Base-by-base conservation (phyloP, 2,888 invertebrate species). In the Deilephila porcellus region DNA sequence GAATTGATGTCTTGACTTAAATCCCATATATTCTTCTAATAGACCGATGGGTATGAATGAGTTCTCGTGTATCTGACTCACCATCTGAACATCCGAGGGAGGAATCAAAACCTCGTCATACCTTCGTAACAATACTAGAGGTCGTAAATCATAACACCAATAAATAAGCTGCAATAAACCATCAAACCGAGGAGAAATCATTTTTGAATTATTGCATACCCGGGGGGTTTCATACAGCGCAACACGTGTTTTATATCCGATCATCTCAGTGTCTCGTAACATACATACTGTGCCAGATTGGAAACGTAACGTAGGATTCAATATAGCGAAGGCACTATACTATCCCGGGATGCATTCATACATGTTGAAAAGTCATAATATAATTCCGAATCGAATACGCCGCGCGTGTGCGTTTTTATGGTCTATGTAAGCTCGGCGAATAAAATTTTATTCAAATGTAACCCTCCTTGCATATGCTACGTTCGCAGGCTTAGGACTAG, bases 351-450 rank as follows among this genome's bases (percentile, higher is more conserved):
- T 90, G 91, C 92, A 90, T 91, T 91, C 89, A 88, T 91, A 88
- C 88, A 92, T 91, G 89, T 88, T 90, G 91, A 90, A 90, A 90
- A 91, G 88, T 90, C 88, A 91, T 91, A 91, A 91, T 90, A 90
- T 91, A 91, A 92, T 91, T 92, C 90, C 85, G 82, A 90, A 92
- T 91, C 87, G 90, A 91, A 90, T 88, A 86, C 86, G 86, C 83
- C 87, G 86, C 88, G 86, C 88, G 83, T 88, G 86, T 83, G 83
- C 82, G 87, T 89, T 88, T 89, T 89, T 88, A 89, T 87, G 84
- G 82, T 85, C 83, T 85, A 82, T 87, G 86, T 86, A 86, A 87
- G 85, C 85, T 84, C 80, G 80, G 76, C 81, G 84, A 85, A 86
- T 88, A 87, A 87, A 88, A 86, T 85, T 88, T 87, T 88, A 88